Conservation (phyloP, 2,888 invertebrate genomes). For the Drosophila quinaria region DNA sequence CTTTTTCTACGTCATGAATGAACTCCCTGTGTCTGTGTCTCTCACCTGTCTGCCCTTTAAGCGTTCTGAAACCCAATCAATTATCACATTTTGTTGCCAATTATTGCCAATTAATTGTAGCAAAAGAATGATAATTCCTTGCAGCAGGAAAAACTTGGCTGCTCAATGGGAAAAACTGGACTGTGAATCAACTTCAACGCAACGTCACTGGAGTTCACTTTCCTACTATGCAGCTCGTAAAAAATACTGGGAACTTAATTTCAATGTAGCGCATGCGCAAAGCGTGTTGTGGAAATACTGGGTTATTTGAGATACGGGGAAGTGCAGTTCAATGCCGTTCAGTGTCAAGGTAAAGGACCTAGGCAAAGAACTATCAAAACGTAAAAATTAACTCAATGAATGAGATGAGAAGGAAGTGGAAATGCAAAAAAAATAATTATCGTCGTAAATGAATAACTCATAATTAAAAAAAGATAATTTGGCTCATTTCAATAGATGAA, state of each 20-base stretch:
- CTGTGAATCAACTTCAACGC: conserved; percentile 34
- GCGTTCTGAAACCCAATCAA: not conserved
- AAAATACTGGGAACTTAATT: conserved; percentile 50
- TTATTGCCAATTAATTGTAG: conserved; percentile 46
- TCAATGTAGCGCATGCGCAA: conserved; percentile 54
- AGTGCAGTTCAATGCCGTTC: conserved; percentile 58
- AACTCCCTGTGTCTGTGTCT: conserved; percentile 5
- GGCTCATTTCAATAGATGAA: too few relatives aligned
- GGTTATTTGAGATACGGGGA: conserved; percentile 8
- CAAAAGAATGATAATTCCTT: conserved; percentile 8
- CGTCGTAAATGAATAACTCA: not conserved
- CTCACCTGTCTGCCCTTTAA: conserved; percentile 53
- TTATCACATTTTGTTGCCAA: conserved; percentile 70
- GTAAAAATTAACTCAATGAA: not conserved
- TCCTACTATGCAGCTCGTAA: conserved; percentile 27
- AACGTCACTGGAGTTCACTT: conserved; percentile 1
- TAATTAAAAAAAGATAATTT: not conserved
- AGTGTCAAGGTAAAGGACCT: conserved; percentile 72
- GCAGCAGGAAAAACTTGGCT: conserved; percentile 34
- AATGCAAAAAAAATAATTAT: not conserved
- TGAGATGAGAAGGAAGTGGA: not conserved
- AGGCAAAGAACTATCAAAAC: not conserved
- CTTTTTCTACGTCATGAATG: conserved; percentile 28
- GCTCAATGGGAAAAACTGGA: conserved; percentile 42
- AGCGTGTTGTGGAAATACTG: conserved; percentile 26